Conservation (phyloP, 2,113 vertebrate genomes). For the Poecile atricapillus region DNA sequence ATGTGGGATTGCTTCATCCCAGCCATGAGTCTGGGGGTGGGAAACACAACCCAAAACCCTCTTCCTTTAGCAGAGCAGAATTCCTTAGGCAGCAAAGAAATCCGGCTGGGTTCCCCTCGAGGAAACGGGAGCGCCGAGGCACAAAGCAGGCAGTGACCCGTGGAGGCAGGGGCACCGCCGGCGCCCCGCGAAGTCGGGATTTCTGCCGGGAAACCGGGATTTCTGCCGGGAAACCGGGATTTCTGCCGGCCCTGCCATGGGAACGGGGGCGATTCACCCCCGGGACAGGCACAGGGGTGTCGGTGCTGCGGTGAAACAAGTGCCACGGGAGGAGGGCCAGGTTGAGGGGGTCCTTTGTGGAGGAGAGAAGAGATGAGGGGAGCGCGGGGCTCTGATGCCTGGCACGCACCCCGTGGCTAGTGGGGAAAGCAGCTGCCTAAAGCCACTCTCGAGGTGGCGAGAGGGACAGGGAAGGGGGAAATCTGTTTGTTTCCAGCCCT, state of each 20-base stretch:
- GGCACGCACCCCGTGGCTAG: rapidly evolving
- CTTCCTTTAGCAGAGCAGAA: not conserved
- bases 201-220: not conserved
- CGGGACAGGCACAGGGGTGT: not conserved
- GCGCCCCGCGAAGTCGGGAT: not conserved
- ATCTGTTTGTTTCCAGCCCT: not conserved
- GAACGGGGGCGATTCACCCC: not conserved
- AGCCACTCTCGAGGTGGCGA: not conserved
- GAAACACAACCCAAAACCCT: not conserved
- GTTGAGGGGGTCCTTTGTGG: not conserved
- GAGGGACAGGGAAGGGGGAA: not conserved
- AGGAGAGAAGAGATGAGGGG: not conserved
- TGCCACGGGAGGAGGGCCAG: not conserved
- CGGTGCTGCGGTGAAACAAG: not conserved
- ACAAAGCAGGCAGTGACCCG: slow-evolving; percentile 1
- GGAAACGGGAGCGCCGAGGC: not conserved
- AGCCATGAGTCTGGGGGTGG: not conserved
- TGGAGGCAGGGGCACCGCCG: not conserved
- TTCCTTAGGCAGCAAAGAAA: not conserved
- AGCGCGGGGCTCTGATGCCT: not conserved
- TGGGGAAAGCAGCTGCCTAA: not conserved
- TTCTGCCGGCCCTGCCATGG: not conserved
- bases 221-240: not conserved
- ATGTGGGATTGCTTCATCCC: not conserved
- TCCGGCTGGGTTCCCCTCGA: not conserved